These are phyloP conservation scores for Cololabis saira DNA, from an alignment of 2,113 vertebrate genomes.

Conservation along the genomic window DNA sequence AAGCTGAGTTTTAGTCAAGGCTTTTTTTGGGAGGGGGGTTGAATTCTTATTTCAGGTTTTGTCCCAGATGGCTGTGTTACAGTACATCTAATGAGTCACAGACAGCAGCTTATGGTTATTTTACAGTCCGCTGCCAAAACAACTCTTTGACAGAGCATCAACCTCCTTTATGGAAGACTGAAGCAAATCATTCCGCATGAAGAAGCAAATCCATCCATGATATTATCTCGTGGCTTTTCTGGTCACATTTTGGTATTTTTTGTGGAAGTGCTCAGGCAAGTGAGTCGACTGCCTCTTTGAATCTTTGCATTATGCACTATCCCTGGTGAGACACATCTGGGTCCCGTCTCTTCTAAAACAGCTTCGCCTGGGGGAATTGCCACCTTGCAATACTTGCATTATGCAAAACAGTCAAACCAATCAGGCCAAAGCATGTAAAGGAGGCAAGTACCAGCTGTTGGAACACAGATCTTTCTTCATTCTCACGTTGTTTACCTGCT, in stretches of 20 bases:
- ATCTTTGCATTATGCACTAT: constrained; percentile 41
- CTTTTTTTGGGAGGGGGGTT: too few species aligned
- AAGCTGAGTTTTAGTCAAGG: too few species aligned
- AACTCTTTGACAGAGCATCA: too few species aligned
- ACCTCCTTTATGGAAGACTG: too few species aligned
- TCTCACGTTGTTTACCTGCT: constrained; percentile 49
- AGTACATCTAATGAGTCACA: too few species aligned
- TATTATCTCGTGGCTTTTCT: neutral
- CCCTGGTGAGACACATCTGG: constrained; percentile 46
- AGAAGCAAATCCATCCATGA: too few species aligned
- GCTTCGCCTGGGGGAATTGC: constrained; percentile 42
- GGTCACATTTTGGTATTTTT: constrained; percentile 11
- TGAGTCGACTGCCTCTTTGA: constrained; percentile 30
- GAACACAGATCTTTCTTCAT: constrained; percentile 47
- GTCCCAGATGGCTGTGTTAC: too few species aligned
- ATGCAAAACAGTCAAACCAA: constrained; percentile 64
- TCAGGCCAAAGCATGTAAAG: constrained; percentile 44
- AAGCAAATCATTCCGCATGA: too few species aligned
- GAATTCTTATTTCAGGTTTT: too few species aligned
- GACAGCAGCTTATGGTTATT: too few species aligned
- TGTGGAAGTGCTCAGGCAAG: constrained; percentile 10
- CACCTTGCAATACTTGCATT: constrained; percentile 58
- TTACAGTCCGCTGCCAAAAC: too few species aligned
- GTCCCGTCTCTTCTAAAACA: constrained; percentile 40
- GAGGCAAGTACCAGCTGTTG: constrained; percentile 57